A percentile compares a stretch with the other conserved stretches of the same genome.
Conservation (phyloP, 2,888 invertebrate genomes). For the Drosophila diplacantha region DNA sequence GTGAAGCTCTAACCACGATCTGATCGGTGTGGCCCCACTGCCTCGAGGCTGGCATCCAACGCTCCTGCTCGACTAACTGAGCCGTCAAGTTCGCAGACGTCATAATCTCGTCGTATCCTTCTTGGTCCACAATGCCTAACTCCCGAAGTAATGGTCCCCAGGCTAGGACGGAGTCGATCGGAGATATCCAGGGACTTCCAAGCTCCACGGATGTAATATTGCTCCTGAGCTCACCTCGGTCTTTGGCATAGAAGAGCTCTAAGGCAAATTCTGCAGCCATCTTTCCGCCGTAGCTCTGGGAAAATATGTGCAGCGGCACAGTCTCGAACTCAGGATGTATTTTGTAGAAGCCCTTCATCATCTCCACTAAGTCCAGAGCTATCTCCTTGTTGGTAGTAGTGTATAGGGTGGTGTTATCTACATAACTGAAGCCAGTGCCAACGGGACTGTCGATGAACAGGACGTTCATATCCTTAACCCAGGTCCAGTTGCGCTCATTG, state of each 20-base stretch:
- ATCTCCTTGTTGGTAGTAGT: conserved; percentile 82
- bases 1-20: conserved; percentile 81
- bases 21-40: conserved; percentile 83
- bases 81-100: conserved; percentile 80
- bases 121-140: conserved; percentile 84
- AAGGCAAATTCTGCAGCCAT: conserved; percentile 91
- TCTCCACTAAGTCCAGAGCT: conserved; percentile 86
- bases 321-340: conserved; percentile 83
- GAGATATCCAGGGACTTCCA: conserved; percentile 94
- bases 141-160: conserved; percentile 89
- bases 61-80: conserved; percentile 80
- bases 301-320: conserved; percentile 89
- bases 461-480: conserved; percentile 89
- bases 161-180: conserved; percentile 88
- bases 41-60: conserved; percentile 81
- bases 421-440: conserved; percentile 91
- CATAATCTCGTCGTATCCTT: conserved; percentile 82
- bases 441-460: conserved; percentile 94
- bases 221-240: conserved; percentile 81
- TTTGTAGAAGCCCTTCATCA: conserved; percentile 84
- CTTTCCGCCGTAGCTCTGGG: conserved; percentile 95
- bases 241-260: conserved; percentile 80
- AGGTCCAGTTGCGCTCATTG: conserved; percentile 83
- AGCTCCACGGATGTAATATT: conserved; percentile 88
- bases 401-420: conserved; percentile 79